Evolutionary conservation across 2,888 invertebrate species (phyloP), one percentile per base, ranked within the genome.

Genomic region (Galerucella calmariensis): DNA sequence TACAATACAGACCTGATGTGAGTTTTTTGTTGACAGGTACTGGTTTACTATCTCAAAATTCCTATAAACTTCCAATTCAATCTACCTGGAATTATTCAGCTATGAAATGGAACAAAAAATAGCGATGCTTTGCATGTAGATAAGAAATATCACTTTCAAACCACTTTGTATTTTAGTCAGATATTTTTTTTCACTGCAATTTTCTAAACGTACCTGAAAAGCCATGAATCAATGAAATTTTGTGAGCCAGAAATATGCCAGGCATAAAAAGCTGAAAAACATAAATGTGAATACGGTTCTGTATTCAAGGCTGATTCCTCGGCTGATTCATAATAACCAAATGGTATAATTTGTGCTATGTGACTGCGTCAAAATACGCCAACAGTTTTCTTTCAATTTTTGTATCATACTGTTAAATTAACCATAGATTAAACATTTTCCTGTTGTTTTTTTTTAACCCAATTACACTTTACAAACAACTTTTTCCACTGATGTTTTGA

Each of bases 381-480:
- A 70, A 70, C 62, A 41, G 59, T 70, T 70, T 70, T 70, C 63
- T 63, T 62, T 35, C 35, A 63, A 63, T 63, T 70, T 70, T 53
- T 58, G 53, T 10, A 58, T 35, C n/a, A 59, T 44, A 9, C 41
- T 35, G 70, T 63, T 63, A 62, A 70, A 70, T 70, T 62, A 62
- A 70, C 16, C 16, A 70, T 14, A 63, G 70, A 70, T 70, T 70
- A 70, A 11, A 44, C 61, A 56, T 56, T 16, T 51, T 51, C 3
- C 48, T n/a, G 62, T 14, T 51, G 51, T 56, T 59, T 69, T 58
- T 58, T 24, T 69, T 11, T 10, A 63, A 63, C 20, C 16, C 63
- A 63, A 63, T 46, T 63, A 63, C 16, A 63, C 44, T 9, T 63
- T 44, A 27, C 41, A 44, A 44, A 63, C 44, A n/a, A 35, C 62